Evolutionary conservation across 2,797 vertebrate species (phyloP).

Genomic region (Siniperca scherzeri): DNA sequence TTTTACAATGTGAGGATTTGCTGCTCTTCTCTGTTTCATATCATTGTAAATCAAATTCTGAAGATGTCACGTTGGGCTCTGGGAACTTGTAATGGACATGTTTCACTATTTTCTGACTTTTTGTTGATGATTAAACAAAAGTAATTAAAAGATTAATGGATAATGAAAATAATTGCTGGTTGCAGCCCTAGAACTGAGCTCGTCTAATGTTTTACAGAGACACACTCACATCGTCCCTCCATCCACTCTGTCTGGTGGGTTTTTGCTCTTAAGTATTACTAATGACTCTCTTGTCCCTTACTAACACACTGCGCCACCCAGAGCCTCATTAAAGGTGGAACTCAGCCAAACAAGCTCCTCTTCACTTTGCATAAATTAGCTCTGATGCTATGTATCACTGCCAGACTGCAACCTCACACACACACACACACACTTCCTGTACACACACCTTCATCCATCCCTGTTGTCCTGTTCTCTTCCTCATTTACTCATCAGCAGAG

Average conservation of each 20-base stretch:
- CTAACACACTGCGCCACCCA: conserved; percentile 59
- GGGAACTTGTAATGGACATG: neutral
- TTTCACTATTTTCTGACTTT: neutral
- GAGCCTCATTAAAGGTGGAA: conserved; percentile 85
- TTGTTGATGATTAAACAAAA: too few relatives aligned
- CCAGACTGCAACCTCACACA: conserved; percentile 50
- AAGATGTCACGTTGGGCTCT: neutral
- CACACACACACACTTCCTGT: conserved; percentile 9
- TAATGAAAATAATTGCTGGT: neutral
- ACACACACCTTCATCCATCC: conserved; percentile 55
- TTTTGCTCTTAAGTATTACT: conserved; percentile 72
- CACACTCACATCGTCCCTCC: neutral
- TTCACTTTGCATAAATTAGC: conserved; percentile 89
- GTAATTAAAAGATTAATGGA: neutral
- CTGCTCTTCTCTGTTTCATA: neutral
- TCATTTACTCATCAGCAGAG: conserved; percentile 80
- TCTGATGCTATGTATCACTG: conserved; percentile 82
- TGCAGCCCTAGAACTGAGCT: neutral
- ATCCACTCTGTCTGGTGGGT: conserved; percentile 12
- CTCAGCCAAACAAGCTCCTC: conserved; percentile 85
- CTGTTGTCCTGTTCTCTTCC: conserved; percentile 52
- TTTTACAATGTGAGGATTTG: neutral
- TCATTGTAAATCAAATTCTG: neutral
- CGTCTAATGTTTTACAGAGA: neutral
- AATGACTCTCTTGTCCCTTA: conserved; percentile 59